Evolutionary conservation across 2,797 vertebrate species (phyloP).

Genomic region (Craterocephalus amniculus): DNA sequence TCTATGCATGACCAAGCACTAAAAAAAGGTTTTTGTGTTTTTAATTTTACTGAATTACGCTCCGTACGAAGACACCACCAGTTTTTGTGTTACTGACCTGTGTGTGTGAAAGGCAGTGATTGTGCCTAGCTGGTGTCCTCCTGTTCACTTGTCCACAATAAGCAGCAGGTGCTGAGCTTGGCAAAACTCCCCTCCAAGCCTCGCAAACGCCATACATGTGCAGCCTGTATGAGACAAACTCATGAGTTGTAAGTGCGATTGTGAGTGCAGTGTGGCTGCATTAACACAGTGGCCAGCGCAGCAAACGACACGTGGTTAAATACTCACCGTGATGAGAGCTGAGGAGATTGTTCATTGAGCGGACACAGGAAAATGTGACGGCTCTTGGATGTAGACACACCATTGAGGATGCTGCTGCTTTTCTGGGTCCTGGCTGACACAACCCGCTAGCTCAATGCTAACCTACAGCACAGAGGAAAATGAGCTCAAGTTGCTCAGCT

Average conservation of each 20-base stretch:
- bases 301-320: too few species aligned
- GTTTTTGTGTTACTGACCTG: conserved; percentile 44
- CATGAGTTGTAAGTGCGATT: neutral
- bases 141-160: conserved; percentile 93
- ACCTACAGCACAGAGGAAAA: conserved; percentile 38
- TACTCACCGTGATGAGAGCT: conserved; percentile 74
- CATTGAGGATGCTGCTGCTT: conserved; percentile 80
- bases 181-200: conserved; percentile 96
- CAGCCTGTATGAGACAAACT: conserved; percentile 75
- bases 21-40: neutral
- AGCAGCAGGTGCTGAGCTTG: conserved; percentile 97
- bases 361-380: conserved; percentile 80
- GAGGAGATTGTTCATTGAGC: conserved; percentile 80
- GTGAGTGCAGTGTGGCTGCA: neutral
- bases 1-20: too few species aligned
- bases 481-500: neutral
- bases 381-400: conserved; percentile 83
- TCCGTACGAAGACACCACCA: neutral
- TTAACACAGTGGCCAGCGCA: neutral
- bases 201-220: conserved; percentile 99
- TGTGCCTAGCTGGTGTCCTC: conserved; percentile 60
- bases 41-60: neutral
- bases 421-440: conserved; percentile 68
- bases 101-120: conserved; percentile 67
- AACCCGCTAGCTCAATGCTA: conserved; percentile 70